phyloP scores from a whole-genome alignment of 2,888 invertebrate genomes.

The Aleiodes testaceus region DNA sequence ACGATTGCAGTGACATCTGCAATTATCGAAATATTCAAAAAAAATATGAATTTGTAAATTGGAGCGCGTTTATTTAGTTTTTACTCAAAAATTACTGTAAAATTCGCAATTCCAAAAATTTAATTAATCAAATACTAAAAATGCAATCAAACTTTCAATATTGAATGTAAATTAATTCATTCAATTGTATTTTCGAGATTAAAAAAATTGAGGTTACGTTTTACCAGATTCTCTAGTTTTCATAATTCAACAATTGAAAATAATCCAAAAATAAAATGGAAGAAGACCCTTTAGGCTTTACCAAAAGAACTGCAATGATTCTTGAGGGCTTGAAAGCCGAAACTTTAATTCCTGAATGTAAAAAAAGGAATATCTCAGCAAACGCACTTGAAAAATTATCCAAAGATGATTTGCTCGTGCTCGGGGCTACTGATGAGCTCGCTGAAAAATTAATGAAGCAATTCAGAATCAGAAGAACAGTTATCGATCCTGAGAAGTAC shows the following conservation, averaged over 20 bases:
- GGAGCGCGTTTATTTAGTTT: no score
- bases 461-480: slow-evolving; percentile 31
- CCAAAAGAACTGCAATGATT: slow-evolving; percentile 57
- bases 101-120: no score
- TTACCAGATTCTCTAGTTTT: no score
- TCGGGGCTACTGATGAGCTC: slow-evolving; percentile 54
- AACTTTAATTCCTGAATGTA: slow-evolving; percentile 55
- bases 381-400: slow-evolving; percentile 54
- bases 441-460: slow-evolving; percentile 47
- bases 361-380: slow-evolving; percentile 57
- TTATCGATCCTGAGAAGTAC: background rate
- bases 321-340: slow-evolving; percentile 55
- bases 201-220: slow-evolving; percentile 1
- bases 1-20: no score
- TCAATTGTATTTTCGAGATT: background rate
- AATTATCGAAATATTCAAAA: no score
- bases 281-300: slow-evolving; percentile 55
- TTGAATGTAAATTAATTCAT: no score
- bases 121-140: no score
- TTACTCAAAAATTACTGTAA: no score
- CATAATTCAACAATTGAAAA: no score
- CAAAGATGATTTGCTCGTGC: slow-evolving; percentile 55
- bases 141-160: no score
- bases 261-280: background rate
- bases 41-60: no score